These are phyloP conservation scores for Gopherus flavomarginatus DNA, from an alignment of 2,113 vertebrate species.

Conservation along the genomic window DNA sequence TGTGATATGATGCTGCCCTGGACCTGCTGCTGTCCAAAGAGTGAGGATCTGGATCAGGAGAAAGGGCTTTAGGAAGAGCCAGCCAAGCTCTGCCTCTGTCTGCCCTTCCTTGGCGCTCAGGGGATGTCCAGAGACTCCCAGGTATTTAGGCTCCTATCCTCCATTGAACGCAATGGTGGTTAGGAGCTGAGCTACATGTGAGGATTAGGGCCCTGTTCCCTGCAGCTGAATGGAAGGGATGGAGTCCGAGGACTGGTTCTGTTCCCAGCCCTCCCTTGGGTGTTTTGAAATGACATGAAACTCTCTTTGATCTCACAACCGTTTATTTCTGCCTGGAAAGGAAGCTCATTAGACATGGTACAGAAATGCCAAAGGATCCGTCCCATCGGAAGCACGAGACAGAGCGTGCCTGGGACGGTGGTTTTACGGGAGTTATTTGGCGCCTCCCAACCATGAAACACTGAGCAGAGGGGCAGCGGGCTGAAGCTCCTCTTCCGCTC, in stretches of 20 bases:
- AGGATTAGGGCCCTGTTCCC: neutral
- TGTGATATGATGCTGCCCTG: neutral
- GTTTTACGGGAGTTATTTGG: constrained; percentile 64
- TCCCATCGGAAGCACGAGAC: neutral
- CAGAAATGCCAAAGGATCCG: constrained; percentile 47
- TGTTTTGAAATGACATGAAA: neutral
- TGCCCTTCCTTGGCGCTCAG: neutral
- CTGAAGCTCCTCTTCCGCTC: neutral
- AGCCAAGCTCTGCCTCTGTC: neutral
- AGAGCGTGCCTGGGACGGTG: neutral
- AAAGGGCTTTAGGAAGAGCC: neutral
- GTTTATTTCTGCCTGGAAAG: constrained; percentile 50
- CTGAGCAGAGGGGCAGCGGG: neutral
- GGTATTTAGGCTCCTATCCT: neutral
- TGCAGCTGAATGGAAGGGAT: neutral
- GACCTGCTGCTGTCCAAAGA: neutral
- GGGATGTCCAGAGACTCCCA: neutral
- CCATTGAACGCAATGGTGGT: no score
- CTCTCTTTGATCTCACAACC: neutral
- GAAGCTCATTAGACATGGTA: neutral
- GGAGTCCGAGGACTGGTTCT: neutral
- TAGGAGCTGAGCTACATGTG: neutral
- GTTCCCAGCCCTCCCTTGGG: neutral
- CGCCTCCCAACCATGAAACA: constrained; percentile 66
- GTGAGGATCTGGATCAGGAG: neutral